Conservation (phyloP, 2,113 vertebrate genomes). For the Notothenia rossii region DNA sequence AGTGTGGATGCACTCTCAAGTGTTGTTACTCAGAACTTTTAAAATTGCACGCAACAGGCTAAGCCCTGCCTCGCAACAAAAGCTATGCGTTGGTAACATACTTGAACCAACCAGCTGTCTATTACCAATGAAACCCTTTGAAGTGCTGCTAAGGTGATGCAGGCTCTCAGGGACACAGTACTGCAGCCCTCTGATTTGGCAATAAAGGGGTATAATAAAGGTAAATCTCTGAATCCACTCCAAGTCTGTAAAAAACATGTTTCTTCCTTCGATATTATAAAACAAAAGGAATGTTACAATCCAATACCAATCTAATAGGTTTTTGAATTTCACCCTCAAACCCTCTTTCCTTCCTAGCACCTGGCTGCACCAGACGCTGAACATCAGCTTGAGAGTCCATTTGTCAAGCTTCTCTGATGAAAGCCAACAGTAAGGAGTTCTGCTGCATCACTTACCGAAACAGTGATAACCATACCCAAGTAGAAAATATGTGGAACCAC, state of each 20-base stretch:
- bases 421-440: conserved; percentile 27
- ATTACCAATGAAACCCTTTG: conserved; percentile 45
- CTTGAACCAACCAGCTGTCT: conserved; percentile 44
- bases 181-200: conserved; percentile 9
- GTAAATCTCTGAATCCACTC: conserved; percentile 26
- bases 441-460: conserved; percentile 63
- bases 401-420: conserved; percentile 32
- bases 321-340: not conserved
- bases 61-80: conserved; percentile 52
- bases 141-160: conserved; percentile 55
- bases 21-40: conserved; percentile 42
- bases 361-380: conserved; percentile 11
- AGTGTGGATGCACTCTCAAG: conserved; percentile 7
- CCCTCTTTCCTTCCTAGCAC: conserved; percentile 22
- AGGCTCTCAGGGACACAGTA: conserved; percentile 35
- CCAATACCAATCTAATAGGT: conserved; percentile 10
- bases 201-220: conserved; percentile 8
- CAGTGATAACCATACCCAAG: conserved; percentile 26
- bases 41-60: conserved; percentile 47
- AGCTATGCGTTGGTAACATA: conserved; percentile 25
- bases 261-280: conserved; percentile 19
- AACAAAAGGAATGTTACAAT: conserved; percentile 15
- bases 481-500: conserved; percentile 24
- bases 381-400: conserved; percentile 49
- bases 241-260: conserved; percentile 44